Conservation (phyloP, 2,113 vertebrate genomes). For the Cyprinodon brontotheroides region DNA sequence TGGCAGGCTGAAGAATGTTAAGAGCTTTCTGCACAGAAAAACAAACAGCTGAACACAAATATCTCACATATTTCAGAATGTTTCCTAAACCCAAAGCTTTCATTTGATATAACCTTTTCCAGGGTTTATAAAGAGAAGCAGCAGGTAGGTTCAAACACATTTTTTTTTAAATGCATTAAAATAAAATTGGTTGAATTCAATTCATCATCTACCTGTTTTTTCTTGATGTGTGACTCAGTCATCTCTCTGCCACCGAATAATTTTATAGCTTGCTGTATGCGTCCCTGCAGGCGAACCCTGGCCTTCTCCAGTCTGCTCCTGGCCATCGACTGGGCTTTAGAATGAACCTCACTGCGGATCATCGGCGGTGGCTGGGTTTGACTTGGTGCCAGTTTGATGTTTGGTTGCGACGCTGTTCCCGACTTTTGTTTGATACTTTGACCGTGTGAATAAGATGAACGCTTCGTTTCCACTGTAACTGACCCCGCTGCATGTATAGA, state of each 20-base stretch:
- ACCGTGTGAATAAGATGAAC: not conserved
- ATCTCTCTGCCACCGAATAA: constrained; percentile 62
- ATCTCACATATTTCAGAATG: constrained; percentile 10
- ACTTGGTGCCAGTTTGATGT: constrained; percentile 6
- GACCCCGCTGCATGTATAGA: not conserved
- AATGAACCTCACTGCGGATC: constrained; percentile 53
- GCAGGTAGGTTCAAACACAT: not conserved
- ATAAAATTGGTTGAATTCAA: not conserved
- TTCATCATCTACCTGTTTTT: constrained; percentile 63
- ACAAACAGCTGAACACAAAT: constrained; percentile 34
- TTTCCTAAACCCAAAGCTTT: not conserved
- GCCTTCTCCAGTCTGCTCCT: constrained; percentile 71
- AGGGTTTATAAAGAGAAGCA: not conserved
- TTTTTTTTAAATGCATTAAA: not conserved
- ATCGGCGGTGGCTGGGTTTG: constrained; percentile 21
- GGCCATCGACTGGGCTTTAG: constrained; percentile 65
- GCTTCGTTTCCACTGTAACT: not conserved
- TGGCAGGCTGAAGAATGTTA: constrained; percentile 74
- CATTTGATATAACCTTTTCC: not conserved
- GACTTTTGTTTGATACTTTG: not conserved
- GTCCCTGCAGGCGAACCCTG: constrained; percentile 57
- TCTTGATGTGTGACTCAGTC: constrained; percentile 64
- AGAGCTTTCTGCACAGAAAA: constrained; percentile 80
- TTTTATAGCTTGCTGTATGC: constrained; percentile 64
- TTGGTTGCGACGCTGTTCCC: constrained; percentile 6